Evolutionary conservation across 2,113 vertebrate genomes (phyloP).

Genomic region (Sinocyclocheilus anshuiensis): DNA sequence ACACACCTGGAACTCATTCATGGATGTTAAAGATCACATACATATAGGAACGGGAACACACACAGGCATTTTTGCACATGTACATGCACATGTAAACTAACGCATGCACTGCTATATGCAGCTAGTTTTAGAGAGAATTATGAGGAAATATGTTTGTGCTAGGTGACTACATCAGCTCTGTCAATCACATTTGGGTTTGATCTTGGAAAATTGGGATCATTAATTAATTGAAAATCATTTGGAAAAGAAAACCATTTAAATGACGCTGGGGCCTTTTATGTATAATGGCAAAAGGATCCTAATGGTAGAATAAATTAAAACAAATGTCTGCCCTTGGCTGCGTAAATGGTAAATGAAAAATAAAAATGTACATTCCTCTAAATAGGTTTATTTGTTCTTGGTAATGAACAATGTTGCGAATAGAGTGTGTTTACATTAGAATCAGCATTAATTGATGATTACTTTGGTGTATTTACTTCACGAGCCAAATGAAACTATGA

Average conservation of each 20-base stretch:
- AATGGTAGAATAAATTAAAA: slow-evolving; percentile 27
- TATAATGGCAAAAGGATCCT: background rate
- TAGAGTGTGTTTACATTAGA: slow-evolving; percentile 40
- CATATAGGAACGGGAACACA: background rate
- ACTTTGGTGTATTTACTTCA: slow-evolving; percentile 23
- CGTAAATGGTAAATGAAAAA: slow-evolving; percentile 26
- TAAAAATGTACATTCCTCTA: slow-evolving; percentile 22
- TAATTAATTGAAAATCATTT: slow-evolving; percentile 24
- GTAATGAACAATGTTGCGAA: slow-evolving; percentile 31
- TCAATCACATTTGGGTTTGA: slow-evolving; percentile 23
- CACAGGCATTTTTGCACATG: slow-evolving; percentile 10
- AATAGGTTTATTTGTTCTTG: slow-evolving; percentile 48
- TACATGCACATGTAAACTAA: background rate
- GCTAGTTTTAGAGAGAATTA: background rate
- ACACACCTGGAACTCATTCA: slow-evolving; percentile 34
- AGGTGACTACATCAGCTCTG: background rate
- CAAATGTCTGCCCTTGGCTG: slow-evolving; percentile 32
- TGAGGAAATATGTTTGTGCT: slow-evolving; percentile 7
- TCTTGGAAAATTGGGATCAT: background rate
- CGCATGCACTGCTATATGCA: background rate
- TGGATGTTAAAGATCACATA: slow-evolving; percentile 33
- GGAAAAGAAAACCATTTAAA: background rate
- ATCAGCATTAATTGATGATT: slow-evolving; percentile 38
- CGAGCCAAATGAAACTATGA: slow-evolving; percentile 45
- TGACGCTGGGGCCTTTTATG: background rate